phyloP scores from a whole-genome alignment of 2,888 invertebrate genomes.

The Caenorhabditis wallacei region DNA sequence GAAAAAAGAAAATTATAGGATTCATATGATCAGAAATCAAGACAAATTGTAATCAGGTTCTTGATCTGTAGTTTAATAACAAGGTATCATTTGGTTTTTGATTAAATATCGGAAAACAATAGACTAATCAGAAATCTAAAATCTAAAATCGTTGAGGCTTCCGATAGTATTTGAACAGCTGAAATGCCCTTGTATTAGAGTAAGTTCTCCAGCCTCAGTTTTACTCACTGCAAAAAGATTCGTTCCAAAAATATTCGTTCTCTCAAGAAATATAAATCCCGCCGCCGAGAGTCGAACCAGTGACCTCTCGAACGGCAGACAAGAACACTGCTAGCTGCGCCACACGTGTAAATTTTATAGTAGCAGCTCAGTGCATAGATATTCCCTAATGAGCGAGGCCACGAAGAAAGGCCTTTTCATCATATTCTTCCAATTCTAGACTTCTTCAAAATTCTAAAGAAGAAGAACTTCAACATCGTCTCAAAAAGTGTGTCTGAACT shows the following conservation, averaged over 20 bases:
- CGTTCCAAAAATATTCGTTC: not conserved
- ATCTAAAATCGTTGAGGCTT: not conserved
- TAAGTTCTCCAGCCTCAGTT: not conserved
- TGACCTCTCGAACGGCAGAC: too few species aligned
- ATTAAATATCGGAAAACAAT: not conserved
- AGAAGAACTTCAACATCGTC: conserved; percentile 21
- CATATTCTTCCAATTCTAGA: not conserved
- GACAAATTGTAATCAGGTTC: not conserved
- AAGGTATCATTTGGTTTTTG: conserved; percentile 21
- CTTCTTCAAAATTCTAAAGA: conserved; percentile 8
- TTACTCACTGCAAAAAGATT: not conserved
- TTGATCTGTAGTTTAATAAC: conserved; percentile 12
- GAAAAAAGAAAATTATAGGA: not conserved
- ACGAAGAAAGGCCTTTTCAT: not conserved
- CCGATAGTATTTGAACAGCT: not conserved
- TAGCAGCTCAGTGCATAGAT: too few species aligned
- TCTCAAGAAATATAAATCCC: too few species aligned
- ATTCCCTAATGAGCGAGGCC: too few species aligned
- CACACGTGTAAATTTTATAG: too few species aligned
- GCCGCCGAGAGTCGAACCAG: too few species aligned
- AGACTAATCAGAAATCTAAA: not conserved
- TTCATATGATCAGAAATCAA: conserved; percentile 5
- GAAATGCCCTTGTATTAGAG: too few species aligned
- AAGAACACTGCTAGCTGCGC: too few species aligned
- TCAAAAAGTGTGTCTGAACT: conserved; percentile 22